Base-by-base conservation (phyloP, 2,113 vertebrate genomes). In the Brachyhypopomus gauderio region DNA sequence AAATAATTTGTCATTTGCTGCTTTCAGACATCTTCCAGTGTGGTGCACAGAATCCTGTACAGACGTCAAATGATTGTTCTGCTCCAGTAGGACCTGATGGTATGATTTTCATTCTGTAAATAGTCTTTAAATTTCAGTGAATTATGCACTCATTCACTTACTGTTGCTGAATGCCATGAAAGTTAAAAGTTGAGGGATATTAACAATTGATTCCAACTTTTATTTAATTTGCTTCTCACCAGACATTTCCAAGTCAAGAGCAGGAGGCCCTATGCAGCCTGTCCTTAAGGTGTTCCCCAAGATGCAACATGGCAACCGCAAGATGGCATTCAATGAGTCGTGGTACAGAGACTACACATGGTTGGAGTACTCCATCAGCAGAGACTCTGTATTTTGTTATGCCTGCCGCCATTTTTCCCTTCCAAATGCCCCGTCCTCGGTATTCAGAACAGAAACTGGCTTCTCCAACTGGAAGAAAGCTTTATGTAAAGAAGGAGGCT, bases 171-270 rank as follows among this genome's bases (percentile, higher is more conserved):
- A 20, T 48, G 41, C 19, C 20, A 23, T 55, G 12, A 52, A 52
- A 23, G 12, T 73, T 38, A 73, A 73, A 73, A 73, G 20, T 14
- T 73, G n/a, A 23, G 14, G 23, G 48, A 52, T 23, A 56, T n/a
- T 52, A n/a, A 55, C n/a, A 74, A 56, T 41, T 56, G 48, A 55
- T 22, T 22, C 19, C 14, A 14, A 25, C 30, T 27, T 23, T 5
- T 74, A 12, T 64, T 56, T 69, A 45, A 86, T 87, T 78, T 92
- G 81, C 67, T 85, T 86, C 83, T 90, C 64, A 55, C 25, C 62
- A 55, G 76, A 76, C 19, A 36, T 76, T 62, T 76, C 74, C 22
- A 3, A 78, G 25, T 78, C 76, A 22, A 78, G 76, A 78, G 76
- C 75, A 77, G 75, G 64, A 38, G 14, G 38, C 30, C 55, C 73